Base-by-base conservation (phyloP, 2,888 invertebrate species). In the Uloborus plumipes region DNA sequence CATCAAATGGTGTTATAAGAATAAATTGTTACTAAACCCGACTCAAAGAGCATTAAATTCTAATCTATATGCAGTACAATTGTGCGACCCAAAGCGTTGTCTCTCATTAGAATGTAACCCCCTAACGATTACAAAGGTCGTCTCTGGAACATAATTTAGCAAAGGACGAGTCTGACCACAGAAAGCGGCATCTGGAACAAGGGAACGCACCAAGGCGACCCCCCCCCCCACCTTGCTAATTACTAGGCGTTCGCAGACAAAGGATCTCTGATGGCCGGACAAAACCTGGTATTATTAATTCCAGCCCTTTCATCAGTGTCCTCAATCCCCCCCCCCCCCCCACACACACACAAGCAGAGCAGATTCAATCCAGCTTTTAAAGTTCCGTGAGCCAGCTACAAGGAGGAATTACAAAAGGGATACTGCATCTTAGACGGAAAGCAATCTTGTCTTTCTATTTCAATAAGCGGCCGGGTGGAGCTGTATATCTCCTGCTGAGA, bases 391-490 rank as follows among this genome's bases (percentile, higher is more conserved):
- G n/a, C n/a, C n/a, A n/a, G n/a, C n/a, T n/a, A n/a, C n/a, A n/a
- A n/a, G n/a, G 31, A 18, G 58, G 75, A 51, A 67, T 55, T 51
- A 71, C 71, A 71, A 59, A 58, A 18, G 39, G n/a, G 20, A 20
- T 20, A 18, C 9, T 55, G 55, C n/a, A 9, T 55, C 20, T 20
- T 55, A n/a, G n/a, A 18, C 55, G 20, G 66, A 67, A 59, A 75
- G 67, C 75, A 75, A 75, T 75, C 75, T 75, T 75, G 75, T 26
- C 75, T 67, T 75, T 61, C 31, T 67, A 31, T 58, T 75, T 75
- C 75, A 75, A 75, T 75, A 75, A 75, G 75, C 75, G 31, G 50
- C 66, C 15, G 59, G 59, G 58, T 53, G 11, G 47, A 66, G 31
- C 74, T 53, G 62, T 72, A 62, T 61, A 26, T 31, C 53, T 47